Conservation (phyloP, 2,888 invertebrate species). For the Apodemia zela region DNA sequence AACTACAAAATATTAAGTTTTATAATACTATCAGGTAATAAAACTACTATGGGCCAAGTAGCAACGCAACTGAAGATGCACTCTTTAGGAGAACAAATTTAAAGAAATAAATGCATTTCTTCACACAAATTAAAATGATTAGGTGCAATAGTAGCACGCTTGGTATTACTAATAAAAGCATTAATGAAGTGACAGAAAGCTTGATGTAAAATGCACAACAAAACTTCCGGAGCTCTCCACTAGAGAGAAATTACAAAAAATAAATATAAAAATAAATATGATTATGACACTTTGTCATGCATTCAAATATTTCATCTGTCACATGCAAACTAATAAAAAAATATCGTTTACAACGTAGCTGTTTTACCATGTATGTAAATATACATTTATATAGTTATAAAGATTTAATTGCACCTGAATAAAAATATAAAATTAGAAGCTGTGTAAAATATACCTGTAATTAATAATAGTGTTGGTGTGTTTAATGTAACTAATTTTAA, state of each 20-base stretch:
- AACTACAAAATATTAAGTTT: slow-evolving; percentile 1
- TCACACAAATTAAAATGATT: slow-evolving; percentile 29
- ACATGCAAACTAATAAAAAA: slow-evolving; percentile 52
- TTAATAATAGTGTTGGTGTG: slow-evolving; percentile 19
- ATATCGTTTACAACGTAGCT: background rate
- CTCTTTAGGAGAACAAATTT: slow-evolving; percentile 15
- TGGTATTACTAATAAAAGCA: slow-evolving; percentile 33
- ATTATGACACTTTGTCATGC: slow-evolving; percentile 63
- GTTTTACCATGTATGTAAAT: background rate
- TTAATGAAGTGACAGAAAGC: slow-evolving; percentile 65
- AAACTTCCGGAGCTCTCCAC: slow-evolving; percentile 79
- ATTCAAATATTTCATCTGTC: slow-evolving; percentile 63
- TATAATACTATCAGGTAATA: slow-evolving; percentile 1
- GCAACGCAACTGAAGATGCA: slow-evolving; percentile 16
- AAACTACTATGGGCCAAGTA: slow-evolving; percentile 13
- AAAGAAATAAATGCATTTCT: slow-evolving; percentile 16
- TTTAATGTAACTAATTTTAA: slow-evolving; percentile 39
- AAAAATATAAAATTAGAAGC: slow-evolving; percentile 17
- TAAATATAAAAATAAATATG: slow-evolving; percentile 42
- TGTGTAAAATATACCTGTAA: slow-evolving; percentile 16
- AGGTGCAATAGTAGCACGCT: slow-evolving; percentile 45
- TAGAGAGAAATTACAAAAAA: slow-evolving; percentile 62
- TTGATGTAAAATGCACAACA: slow-evolving; percentile 44
- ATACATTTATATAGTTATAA: slow-evolving; percentile 6
- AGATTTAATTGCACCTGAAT: slow-evolving; percentile 18